Evolutionary conservation across 2,113 vertebrate species (phyloP).

Genomic region (Tragelaphus buxtoni): DNA sequence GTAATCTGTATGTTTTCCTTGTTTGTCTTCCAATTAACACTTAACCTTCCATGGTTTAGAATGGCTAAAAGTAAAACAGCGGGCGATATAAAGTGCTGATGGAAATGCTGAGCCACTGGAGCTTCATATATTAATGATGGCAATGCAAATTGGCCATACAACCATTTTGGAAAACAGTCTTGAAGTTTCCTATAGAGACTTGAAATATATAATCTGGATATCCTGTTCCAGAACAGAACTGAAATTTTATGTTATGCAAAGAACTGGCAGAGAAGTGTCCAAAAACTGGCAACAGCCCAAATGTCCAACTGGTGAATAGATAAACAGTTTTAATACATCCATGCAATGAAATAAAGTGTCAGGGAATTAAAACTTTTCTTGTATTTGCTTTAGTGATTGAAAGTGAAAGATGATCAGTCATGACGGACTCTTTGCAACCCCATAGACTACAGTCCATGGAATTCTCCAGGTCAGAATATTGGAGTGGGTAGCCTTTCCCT

Average conservation of each 20-base stretch:
- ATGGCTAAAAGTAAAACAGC: neutral
- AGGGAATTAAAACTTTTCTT: neutral
- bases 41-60: neutral
- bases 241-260: neutral
- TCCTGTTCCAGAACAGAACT: neutral
- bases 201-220: neutral
- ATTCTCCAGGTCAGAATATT: neutral
- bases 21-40: neutral
- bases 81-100: neutral
- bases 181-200: neutral
- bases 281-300: neutral
- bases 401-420: neutral
- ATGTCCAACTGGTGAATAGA: neutral
- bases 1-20: neutral
- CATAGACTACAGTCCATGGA: neutral
- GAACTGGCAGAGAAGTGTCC: neutral
- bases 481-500: neutral
- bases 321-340: neutral
- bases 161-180: neutral
- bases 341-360: neutral
- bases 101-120: neutral
- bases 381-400: neutral
- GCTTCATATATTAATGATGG: neutral
- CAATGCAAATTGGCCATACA: neutral
- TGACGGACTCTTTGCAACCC: neutral